Evolutionary conservation across 2,888 invertebrate species (phyloP).

Genomic region (Leptopilina syphax): DNA sequence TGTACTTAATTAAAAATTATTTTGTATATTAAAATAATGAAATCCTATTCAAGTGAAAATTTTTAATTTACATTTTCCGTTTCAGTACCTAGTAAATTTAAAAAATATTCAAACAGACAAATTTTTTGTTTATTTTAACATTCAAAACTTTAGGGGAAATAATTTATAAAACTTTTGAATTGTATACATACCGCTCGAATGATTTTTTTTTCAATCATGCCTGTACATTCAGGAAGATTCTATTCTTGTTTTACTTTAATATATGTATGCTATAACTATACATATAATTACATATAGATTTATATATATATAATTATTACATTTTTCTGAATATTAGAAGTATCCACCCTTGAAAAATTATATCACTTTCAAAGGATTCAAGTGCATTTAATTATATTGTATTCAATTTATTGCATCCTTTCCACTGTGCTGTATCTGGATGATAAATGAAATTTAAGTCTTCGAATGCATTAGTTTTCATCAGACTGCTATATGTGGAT

Average conservation of each 20-base stretch:
- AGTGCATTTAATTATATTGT: neutral
- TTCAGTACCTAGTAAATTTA: no score
- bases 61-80: no score
- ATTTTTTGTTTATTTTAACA: no score
- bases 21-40: no score
- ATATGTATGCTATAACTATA: neutral
- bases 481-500: neutral
- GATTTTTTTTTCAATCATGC: conserved; percentile 73
- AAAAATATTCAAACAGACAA: no score
- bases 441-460: conserved; percentile 17
- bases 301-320: neutral
- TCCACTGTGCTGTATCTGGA: conserved; percentile 5
- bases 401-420: conserved; percentile 8
- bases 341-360: conserved; percentile 16
- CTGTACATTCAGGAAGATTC: conserved; percentile 50
- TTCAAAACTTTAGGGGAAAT: no score
- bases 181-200: conserved; percentile 69
- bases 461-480: neutral
- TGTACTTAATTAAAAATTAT: no score
- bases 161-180: no score
- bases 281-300: neutral
- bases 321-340: neutral
- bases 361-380: neutral
- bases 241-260: conserved; percentile 2
- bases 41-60: no score